phyloP scores from a whole-genome alignment of 2,113 vertebrate species.

The Collichthys lucidus region DNA sequence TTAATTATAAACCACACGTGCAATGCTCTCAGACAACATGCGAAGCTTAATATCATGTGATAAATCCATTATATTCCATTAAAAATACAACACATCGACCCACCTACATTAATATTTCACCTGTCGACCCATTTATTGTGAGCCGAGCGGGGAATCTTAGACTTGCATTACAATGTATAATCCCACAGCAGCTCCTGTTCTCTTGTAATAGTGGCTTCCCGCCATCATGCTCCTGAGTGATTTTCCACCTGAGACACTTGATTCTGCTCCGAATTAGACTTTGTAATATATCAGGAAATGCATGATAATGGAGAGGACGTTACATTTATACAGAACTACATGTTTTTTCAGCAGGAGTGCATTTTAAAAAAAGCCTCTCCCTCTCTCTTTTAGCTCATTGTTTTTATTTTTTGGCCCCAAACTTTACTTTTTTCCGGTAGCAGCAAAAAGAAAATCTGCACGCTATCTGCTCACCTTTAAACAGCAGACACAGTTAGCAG shows the following conservation, averaged over 20 bases:
- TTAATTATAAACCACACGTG: conserved; percentile 7
- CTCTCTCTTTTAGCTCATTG: no score
- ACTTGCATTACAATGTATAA: conserved; percentile 57
- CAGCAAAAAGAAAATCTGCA: no score
- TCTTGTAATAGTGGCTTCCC: conserved; percentile 43
- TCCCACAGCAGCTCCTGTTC: conserved; percentile 37
- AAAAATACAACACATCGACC: conserved; percentile 69
- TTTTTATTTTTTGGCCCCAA: no score
- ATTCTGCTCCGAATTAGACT: conserved; percentile 49
- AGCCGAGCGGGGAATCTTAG: conserved; percentile 43
- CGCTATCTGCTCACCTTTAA: no score
- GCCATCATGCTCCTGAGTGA: conserved; percentile 21
- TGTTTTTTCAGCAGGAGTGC: not conserved
- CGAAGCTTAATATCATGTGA: conserved; percentile 54
- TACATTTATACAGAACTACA: conserved; percentile 32
- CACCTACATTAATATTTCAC: conserved; percentile 76
- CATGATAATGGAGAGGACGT: conserved; percentile 33
- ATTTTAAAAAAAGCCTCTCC: no score
- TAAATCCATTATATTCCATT: conserved; percentile 69
- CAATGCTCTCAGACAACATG: conserved; percentile 23
- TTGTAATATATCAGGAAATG: conserved; percentile 48
- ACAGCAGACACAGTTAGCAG: no score
- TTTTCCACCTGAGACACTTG: conserved; percentile 13
- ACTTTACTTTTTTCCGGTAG: no score
- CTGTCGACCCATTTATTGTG: conserved; percentile 67